Conservation (phyloP, 2,797 vertebrate genomes). For the Aldrovandia affinis region DNA sequence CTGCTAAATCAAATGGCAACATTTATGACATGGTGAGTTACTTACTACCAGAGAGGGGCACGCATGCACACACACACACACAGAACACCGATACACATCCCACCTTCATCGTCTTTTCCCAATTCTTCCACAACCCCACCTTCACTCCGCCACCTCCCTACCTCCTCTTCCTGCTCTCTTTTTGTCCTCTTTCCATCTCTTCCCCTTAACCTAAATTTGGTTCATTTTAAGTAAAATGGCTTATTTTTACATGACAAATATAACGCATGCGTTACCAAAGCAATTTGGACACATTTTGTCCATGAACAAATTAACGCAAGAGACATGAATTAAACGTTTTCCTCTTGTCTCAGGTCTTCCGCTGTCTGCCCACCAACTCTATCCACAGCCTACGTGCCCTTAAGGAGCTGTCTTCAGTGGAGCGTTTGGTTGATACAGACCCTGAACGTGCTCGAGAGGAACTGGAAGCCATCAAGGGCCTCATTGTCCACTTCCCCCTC, state of each 20-base stretch:
- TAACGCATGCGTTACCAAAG: neutral
- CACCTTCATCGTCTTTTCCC: neutral
- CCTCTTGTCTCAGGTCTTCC: constrained; percentile 77
- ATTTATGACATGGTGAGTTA: constrained; percentile 82
- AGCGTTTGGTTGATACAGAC: constrained; percentile 67
- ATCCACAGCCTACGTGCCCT: constrained; percentile 74
- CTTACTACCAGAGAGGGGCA: neutral
- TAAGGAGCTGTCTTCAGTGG: constrained; percentile 63
- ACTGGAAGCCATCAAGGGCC: constrained; percentile 73
- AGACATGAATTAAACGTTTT: neutral
- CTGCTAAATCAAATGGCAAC: constrained; percentile 71
- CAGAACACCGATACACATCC: neutral
- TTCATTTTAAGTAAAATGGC: neutral
- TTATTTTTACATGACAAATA: neutral
- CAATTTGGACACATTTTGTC: neutral
- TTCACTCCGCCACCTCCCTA: neutral
- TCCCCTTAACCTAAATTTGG: neutral
- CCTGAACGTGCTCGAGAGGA: constrained; percentile 73
- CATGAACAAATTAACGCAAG: neutral
- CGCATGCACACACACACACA: neutral
- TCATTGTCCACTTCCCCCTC: constrained; percentile 86
- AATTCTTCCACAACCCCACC: neutral
- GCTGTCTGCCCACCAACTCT: constrained; percentile 78
- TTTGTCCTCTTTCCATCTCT: neutral
- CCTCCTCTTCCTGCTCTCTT: neutral